Evolutionary conservation across 2,888 invertebrate genomes (phyloP).

Genomic region (Drosophila peninsularis): DNA sequence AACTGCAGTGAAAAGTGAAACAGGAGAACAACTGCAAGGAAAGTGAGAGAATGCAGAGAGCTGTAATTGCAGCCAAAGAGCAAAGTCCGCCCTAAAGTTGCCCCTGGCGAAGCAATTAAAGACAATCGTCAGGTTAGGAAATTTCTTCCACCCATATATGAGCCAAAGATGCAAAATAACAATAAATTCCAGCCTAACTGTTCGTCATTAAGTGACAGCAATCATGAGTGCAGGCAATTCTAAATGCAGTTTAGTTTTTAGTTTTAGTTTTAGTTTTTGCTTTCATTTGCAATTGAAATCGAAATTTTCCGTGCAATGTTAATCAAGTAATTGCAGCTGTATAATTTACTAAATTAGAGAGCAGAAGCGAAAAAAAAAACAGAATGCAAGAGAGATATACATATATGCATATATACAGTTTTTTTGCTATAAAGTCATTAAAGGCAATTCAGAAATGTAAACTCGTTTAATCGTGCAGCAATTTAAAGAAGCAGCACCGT

Average conservation of each 20-base stretch:
- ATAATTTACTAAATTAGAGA: constrained; percentile 35
- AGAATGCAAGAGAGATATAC: not conserved
- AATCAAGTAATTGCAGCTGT: constrained; percentile 18
- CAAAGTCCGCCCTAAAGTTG: too few relatives aligned
- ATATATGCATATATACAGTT: not conserved
- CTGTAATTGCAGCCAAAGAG: too few relatives aligned
- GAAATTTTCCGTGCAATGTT: constrained; percentile 19
- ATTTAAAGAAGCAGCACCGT: constrained; percentile 11
- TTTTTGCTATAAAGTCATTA: constrained; percentile 24
- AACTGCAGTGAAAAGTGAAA: too few relatives aligned
- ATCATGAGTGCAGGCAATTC: constrained; percentile 9
- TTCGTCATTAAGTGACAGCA: constrained; percentile 1
- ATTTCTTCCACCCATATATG: not conserved
- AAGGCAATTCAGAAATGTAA: constrained; percentile 19
- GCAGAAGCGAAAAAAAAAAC: not conserved
- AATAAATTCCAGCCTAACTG: not conserved
- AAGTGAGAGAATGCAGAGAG: too few relatives aligned
- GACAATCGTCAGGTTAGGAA: not conserved
- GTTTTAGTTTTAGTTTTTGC: not conserved
- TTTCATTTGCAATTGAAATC: constrained; percentile 10
- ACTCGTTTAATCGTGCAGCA: constrained; percentile 12
- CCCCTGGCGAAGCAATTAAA: too few relatives aligned
- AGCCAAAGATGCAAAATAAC: not conserved
- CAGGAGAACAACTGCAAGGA: too few relatives aligned
- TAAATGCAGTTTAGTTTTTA: constrained; percentile 3